These are phyloP conservation scores for Agrypnus murinus DNA, from an alignment of 2,888 invertebrate genomes.

Conservation along the genomic window DNA sequence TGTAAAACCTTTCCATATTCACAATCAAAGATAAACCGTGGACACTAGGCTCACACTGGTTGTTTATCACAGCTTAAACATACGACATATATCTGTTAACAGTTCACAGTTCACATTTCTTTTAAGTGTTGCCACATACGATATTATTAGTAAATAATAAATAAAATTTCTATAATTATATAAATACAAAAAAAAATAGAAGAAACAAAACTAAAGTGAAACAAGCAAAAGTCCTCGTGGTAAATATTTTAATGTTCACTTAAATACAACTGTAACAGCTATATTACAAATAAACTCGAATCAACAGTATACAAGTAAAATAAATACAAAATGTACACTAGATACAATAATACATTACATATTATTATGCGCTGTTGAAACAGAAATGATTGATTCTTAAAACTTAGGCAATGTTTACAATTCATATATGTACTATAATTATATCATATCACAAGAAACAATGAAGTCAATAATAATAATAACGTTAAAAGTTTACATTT, in stretches of 20 bases:
- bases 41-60: conserved; percentile 41
- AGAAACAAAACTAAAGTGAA: too few species aligned
- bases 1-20: conserved; percentile 69
- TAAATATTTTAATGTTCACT: conserved; percentile 63
- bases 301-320: conserved; percentile 66
- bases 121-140: conserved; percentile 58
- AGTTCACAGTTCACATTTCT: conserved; percentile 63
- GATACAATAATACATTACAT: conserved; percentile 51
- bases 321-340: conserved; percentile 64
- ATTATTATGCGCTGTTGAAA: conserved; percentile 31
- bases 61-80: conserved; percentile 48
- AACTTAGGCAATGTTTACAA: conserved; percentile 43
- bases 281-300: conserved; percentile 69
- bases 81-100: conserved; percentile 43
- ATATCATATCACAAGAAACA: conserved; percentile 35
- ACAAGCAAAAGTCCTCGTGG: conserved; percentile 36
- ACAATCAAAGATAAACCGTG: conserved; percentile 43
- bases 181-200: not conserved
- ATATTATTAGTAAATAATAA: conserved; percentile 40
- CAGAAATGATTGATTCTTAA: conserved; percentile 28
- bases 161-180: not conserved
- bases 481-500: conserved; percentile 9
- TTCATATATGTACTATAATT: conserved; percentile 29
- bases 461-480: conserved; percentile 1
- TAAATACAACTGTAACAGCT: conserved; percentile 70